Evolutionary conservation across 2,113 vertebrate species (phyloP).

Genomic region (Tupaia chinensis): DNA sequence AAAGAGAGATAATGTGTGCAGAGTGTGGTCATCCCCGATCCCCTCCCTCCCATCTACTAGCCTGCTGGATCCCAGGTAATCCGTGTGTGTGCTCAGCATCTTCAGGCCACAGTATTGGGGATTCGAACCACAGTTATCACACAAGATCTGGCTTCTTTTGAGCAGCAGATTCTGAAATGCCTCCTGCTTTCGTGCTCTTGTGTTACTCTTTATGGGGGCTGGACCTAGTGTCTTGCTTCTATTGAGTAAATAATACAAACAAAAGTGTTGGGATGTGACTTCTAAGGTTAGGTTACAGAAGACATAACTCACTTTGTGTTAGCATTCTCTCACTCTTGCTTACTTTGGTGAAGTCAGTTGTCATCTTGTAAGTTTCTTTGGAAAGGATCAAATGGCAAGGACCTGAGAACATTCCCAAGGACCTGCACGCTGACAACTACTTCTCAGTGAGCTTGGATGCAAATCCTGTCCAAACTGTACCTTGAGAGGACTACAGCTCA

Average conservation of each 20-base stretch:
- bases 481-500: not conserved
- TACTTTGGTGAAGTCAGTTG: not conserved
- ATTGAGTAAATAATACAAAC: not conserved
- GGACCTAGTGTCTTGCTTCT: not conserved
- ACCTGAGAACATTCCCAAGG: not conserved
- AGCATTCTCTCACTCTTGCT: not conserved
- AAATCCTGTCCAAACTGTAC: not conserved
- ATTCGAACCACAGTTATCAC: no score
- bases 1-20: no score
- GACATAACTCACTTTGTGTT: not conserved
- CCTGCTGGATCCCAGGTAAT: no score
- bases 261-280: not conserved
- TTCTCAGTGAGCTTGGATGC: not conserved
- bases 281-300: not conserved
- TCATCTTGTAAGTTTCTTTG: not conserved
- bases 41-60: no score
- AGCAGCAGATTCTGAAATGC: constrained; percentile 15
- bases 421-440: not conserved
- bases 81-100: no score
- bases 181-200: not conserved
- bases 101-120: no score
- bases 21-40: no score
- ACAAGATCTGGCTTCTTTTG: no score
- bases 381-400: not conserved
- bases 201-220: not conserved